Conservation (phyloP, 2,888 invertebrate species). For the Nycteola revayana region DNA sequence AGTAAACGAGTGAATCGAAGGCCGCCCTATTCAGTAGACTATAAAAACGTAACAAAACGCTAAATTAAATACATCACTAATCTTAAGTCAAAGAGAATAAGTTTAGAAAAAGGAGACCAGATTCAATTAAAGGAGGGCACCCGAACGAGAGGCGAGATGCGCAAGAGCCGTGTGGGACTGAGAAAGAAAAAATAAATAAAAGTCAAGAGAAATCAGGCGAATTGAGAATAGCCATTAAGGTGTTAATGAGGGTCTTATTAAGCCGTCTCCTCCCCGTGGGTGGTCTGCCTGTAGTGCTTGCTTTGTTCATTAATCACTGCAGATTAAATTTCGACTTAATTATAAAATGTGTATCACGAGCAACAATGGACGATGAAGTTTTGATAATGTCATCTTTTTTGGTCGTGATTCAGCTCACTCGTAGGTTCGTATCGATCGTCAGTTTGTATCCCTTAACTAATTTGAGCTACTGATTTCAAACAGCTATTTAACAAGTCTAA, state of each 20-base stretch:
- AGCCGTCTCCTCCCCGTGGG: conserved; percentile 79
- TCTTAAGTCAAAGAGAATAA: conserved; percentile 80
- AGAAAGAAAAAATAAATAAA: conserved; percentile 70
- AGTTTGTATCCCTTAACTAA: conserved; percentile 5
- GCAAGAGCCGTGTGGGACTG: conserved; percentile 44
- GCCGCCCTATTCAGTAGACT: conserved; percentile 44
- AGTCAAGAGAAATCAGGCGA: conserved; percentile 74
- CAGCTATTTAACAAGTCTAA: too few species aligned
- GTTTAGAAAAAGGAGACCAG: conserved; percentile 73
- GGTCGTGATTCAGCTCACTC: conserved; percentile 12
- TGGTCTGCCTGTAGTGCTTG: conserved; percentile 68
- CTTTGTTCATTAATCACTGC: conserved; percentile 75
- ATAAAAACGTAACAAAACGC: conserved; percentile 76
- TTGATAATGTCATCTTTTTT: conserved; percentile 33
- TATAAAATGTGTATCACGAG: conserved; percentile 62
- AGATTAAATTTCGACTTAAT: conserved; percentile 68
- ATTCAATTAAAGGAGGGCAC: conserved; percentile 73
- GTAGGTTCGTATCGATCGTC: conserved; percentile 5
- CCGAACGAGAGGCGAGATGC: conserved; percentile 48
- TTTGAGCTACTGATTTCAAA: not conserved
- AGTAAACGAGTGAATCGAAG: conserved; percentile 42
- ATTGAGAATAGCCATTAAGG: conserved; percentile 81
- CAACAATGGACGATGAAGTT: conserved; percentile 42
- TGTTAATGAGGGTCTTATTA: conserved; percentile 82
- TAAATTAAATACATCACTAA: conserved; percentile 80